Base-by-base conservation (phyloP, 2,113 vertebrate species). In the Sinocyclocheilus anshuiensis region DNA sequence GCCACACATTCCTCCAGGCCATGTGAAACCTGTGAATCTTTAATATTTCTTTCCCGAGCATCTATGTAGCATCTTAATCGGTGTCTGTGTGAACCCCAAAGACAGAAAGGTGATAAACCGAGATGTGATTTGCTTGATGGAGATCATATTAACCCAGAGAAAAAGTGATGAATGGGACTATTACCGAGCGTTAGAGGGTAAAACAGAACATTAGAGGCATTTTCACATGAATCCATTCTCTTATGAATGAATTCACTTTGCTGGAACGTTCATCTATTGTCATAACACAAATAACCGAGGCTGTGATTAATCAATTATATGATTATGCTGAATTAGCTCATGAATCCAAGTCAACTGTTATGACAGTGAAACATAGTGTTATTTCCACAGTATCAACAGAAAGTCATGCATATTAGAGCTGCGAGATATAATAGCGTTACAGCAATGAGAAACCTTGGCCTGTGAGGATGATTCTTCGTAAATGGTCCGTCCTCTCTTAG, bases 401-500 rank as follows among this genome's bases (percentile, higher is more conserved):
- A 45, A 45, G 42, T 45, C 42, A 45, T 11, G 42, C 42, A 45
- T 11, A 45, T 45, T 45, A 45, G 42, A 45, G 42, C 42, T 42
- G 42, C 42, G 9, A 11, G 42, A 45, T 45, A 45, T 45, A 45
- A 45, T 10, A 11, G 42, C 0, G 42, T 45, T 45, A 45, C 42
- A 2, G 42, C 42, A 45, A 45, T 45, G 42, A 45, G 42, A 10
- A 45, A 45, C 42, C 42, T 45, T 7, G 5, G 39, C 39, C 81
- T 89, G 45, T 55, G 53, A 55, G 7, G 16, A 13, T 86, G 16
- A 13, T 86, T 39, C 36, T 59, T 74, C 53, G 55, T 26, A 88
- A 65, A 22, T 50, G 33, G 24, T 33, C 26, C 1, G 13, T 79
- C 26, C 48, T 53, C 53, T 55, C 45, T 55, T n/a, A 71, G 61